Percentiles rank a stretch among this genome's conserved stretches.
Evolutionary conservation across 2,797 vertebrate species (phyloP).

Genomic region (Hylomyscus alleni): DNA sequence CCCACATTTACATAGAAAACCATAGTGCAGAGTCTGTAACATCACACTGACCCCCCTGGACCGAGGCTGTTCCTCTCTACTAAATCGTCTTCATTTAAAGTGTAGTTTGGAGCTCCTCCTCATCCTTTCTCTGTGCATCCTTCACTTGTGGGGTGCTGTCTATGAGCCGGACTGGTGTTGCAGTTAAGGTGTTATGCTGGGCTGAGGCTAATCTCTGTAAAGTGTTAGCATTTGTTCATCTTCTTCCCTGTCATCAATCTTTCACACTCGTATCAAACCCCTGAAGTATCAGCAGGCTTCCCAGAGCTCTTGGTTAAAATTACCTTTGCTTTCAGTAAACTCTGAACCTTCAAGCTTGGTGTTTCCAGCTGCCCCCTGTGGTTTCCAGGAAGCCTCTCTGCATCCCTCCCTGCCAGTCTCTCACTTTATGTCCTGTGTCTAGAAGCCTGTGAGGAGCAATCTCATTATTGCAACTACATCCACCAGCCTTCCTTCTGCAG

Average conservation of each 20-base stretch:
- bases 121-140: conserved; percentile 67
- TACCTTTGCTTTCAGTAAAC: conserved; percentile 88
- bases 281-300: conserved; percentile 87
- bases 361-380: conserved; percentile 87
- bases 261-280: conserved; percentile 87
- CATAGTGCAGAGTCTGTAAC: neutral
- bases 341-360: conserved; percentile 85
- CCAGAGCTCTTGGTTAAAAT: conserved; percentile 88
- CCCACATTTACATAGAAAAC: neutral
- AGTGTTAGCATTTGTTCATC: conserved; percentile 89
- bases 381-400: conserved; percentile 85
- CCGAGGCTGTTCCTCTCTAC: conserved; percentile 46
- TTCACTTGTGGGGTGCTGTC: conserved; percentile 67
- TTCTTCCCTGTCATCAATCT: conserved; percentile 89
- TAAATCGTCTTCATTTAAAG: conserved; percentile 66
- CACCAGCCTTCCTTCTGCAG: conserved; percentile 8
- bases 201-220: conserved; percentile 88
- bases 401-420: conserved; percentile 87
- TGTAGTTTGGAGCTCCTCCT: conserved; percentile 34
- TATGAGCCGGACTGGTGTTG: conserved; percentile 72
- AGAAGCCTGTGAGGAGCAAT: conserved; percentile 66
- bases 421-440: conserved; percentile 79
- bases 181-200: conserved; percentile 85
- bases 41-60: neutral
- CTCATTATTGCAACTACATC: conserved; percentile 15